These are phyloP conservation scores for Cuniculus paca DNA, from an alignment of 2,797 vertebrate species.

Conservation along the genomic window DNA sequence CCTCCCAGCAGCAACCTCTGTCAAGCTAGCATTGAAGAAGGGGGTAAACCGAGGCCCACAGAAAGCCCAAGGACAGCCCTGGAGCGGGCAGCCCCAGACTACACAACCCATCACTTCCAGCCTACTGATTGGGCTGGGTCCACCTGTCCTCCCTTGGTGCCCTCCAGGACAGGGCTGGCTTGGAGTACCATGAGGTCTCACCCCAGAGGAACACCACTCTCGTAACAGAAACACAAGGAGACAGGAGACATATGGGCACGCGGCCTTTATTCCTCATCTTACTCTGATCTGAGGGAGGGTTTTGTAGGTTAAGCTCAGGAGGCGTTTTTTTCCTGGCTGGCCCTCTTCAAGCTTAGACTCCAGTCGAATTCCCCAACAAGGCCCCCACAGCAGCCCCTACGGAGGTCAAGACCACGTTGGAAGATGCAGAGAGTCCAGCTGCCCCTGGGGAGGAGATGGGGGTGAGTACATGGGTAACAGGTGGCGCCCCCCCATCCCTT, in stretches of 20 bases:
- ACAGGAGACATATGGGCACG: fast-evolving
- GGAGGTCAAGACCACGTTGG: neutral
- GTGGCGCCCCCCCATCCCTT: neutral
- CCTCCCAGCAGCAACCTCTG: neutral
- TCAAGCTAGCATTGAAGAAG: neutral
- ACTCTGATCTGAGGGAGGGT: fast-evolving
- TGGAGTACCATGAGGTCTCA: neutral
- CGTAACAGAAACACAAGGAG: neutral
- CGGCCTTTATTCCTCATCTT: conserved; percentile 58
- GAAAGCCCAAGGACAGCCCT: neutral
- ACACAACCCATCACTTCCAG: neutral
- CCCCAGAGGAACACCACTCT: neutral
- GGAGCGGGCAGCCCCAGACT: too few relatives aligned
- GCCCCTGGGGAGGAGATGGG: neutral
- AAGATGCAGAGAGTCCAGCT: conserved; percentile 26
- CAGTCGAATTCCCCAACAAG: neutral
- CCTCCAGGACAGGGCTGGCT: neutral
- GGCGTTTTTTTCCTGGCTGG: neutral
- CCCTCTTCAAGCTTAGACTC: neutral
- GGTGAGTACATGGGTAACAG: neutral
- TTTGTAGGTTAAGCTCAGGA: neutral
- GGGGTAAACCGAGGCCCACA: neutral
- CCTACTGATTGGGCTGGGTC: neutral
- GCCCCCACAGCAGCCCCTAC: neutral
- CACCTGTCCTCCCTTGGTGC: neutral